phyloP scores from a whole-genome alignment of 2,888 invertebrate genomes.

The Parnassius smintheus region DNA sequence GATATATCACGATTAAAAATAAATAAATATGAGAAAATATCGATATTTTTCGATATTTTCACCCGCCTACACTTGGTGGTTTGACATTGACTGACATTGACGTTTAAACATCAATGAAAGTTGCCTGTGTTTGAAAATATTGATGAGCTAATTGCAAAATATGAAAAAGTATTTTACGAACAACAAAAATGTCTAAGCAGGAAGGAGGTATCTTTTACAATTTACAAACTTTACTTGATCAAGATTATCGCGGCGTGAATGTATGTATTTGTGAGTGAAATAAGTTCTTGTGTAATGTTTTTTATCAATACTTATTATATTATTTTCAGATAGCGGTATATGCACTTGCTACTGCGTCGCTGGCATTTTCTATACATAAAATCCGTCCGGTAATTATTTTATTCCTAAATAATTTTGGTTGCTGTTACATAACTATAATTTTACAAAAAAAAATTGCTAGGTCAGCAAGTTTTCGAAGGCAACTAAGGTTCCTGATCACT shows the following conservation, averaged over 20 bases:
- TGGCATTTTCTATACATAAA: constrained; percentile 79
- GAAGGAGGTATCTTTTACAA: constrained; percentile 57
- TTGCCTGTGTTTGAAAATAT: constrained; percentile 53
- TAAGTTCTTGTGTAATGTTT: constrained; percentile 30
- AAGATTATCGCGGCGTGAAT: constrained; percentile 74
- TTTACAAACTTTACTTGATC: constrained; percentile 58
- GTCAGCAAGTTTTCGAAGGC: constrained; percentile 83
- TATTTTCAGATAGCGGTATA: constrained; percentile 81
- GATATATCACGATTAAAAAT: too few relatives aligned
- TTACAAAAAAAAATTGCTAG: constrained; percentile 52
- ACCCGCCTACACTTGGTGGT: too few relatives aligned
- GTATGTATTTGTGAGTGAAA: constrained; percentile 46
- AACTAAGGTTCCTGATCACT: constrained; percentile 79
- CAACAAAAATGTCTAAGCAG: constrained; percentile 58
- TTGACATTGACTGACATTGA: too few relatives aligned
- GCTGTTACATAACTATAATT: constrained; percentile 62
- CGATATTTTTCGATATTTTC: too few relatives aligned
- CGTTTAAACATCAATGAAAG: neutral
- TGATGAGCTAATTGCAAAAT: constrained; percentile 60
- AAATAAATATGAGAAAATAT: too few relatives aligned
- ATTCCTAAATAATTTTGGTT: constrained; percentile 25
- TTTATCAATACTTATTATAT: constrained; percentile 35
- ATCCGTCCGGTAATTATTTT: constrained; percentile 80
- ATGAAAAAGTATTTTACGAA: constrained; percentile 41
- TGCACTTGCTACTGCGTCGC: constrained; percentile 78